phyloP scores from a whole-genome alignment of 1,140 invertebrate species.

The Triops longicaudatus region DNA sequence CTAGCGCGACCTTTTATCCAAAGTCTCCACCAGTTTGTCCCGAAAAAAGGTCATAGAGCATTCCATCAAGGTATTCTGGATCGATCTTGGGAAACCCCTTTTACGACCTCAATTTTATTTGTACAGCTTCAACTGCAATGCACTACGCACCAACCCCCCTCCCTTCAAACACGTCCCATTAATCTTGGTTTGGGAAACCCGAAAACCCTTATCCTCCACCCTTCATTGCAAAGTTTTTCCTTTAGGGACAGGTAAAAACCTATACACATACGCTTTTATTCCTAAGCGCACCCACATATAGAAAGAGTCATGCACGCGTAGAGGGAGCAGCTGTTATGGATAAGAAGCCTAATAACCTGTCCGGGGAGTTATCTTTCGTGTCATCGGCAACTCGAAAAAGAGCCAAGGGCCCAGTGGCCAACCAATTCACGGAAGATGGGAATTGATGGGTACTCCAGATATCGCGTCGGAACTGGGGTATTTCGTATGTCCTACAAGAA shows the following conservation, averaged over 20 bases:
- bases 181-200: not conserved
- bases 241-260: not conserved
- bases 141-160: not conserved
- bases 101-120: constrained; percentile 8
- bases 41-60: not conserved
- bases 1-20: not conserved
- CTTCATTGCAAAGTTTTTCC: not conserved
- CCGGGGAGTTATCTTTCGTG: constrained; percentile 10
- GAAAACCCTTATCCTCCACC: not conserved
- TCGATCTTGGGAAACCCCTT: not conserved
- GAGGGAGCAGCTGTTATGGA: not conserved
- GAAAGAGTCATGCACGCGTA: not conserved
- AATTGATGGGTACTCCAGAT: constrained; percentile 7
- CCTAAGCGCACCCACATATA: not conserved
- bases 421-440: not conserved
- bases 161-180: constrained; percentile 7
- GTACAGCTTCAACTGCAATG: not conserved
- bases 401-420: not conserved
- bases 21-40: not conserved
- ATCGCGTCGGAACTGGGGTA: not conserved
- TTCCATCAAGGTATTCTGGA: not conserved
- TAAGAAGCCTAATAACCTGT: constrained; percentile 15
- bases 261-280: not conserved
- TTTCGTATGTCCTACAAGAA: constrained; percentile 1
- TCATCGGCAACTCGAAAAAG: not conserved